Conservation (phyloP, 1,140 invertebrate species). For the Cyclina sinensis region DNA sequence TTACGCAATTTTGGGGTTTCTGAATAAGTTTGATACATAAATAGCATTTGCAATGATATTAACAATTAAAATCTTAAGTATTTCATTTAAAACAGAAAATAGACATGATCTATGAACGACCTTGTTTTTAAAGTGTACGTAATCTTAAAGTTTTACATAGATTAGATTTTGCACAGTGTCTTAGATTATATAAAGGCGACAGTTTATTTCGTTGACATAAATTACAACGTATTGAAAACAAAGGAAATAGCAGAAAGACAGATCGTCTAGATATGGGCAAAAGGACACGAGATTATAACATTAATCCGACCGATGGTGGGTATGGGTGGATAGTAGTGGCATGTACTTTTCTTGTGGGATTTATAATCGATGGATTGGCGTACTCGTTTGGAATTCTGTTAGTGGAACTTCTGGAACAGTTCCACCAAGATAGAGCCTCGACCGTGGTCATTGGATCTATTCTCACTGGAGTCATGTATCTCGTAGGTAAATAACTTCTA, state of each 20-base stretch:
- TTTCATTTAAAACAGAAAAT: too few relatives aligned
- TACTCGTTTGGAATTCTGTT: constrained; percentile 25
- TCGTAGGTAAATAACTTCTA: constrained; percentile 8
- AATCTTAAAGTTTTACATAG: too few relatives aligned
- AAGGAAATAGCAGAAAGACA: background rate
- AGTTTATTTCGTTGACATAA: too few relatives aligned
- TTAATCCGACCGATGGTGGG: constrained; percentile 5
- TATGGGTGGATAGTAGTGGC: constrained; percentile 35
- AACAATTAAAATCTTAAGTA: too few relatives aligned
- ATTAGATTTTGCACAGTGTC: too few relatives aligned
- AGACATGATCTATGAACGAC: too few relatives aligned
- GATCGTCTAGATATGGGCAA: background rate
- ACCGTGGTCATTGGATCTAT: constrained; percentile 4
- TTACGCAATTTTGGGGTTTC: too few relatives aligned
- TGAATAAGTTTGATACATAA: too few relatives aligned
- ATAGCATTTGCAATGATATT: too few relatives aligned
- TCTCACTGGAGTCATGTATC: background rate
- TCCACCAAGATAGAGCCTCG: background rate
- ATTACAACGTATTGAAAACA: background rate
- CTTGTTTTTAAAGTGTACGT: too few relatives aligned
- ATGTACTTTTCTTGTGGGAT: constrained; percentile 14
- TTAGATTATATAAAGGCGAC: too few relatives aligned
- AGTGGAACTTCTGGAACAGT: constrained; percentile 28
- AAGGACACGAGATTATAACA: background rate
- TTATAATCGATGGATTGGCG: constrained; percentile 19